These are phyloP conservation scores for Halcyon badia DNA, from an alignment of 2,797 vertebrate species.

Conservation along the genomic window DNA sequence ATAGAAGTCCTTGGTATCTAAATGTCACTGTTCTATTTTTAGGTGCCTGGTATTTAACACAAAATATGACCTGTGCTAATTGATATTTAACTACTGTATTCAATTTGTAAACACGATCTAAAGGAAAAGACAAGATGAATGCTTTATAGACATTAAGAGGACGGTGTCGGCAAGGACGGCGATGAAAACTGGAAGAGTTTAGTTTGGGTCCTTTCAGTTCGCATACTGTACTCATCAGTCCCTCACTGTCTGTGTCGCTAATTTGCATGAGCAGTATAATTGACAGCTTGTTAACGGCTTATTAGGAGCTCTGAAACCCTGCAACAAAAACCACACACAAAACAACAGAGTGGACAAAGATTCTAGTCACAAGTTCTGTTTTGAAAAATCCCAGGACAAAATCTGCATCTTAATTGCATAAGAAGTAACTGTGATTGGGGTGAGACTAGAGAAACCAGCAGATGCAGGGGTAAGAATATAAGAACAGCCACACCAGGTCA, in stretches of 20 bases:
- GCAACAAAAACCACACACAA: conserved; percentile 64
- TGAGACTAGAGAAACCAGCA: not conserved
- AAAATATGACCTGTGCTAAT: conserved; percentile 64
- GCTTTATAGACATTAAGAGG: conserved; percentile 3
- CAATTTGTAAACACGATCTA: conserved; percentile 58
- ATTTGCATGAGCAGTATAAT: conserved; percentile 78
- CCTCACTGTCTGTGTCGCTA: conserved; percentile 64
- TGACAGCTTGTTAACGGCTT: conserved; percentile 83
- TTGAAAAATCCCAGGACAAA: conserved; percentile 38
- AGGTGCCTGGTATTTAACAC: conserved; percentile 60
- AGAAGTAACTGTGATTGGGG: not conserved
- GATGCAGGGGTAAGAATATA: rapidly evolving
- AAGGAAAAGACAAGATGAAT: conserved; percentile 41
- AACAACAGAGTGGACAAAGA: conserved; percentile 51
- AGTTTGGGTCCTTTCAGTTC: conserved; percentile 56
- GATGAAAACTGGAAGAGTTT: conserved; percentile 65
- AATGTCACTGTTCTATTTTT: conserved; percentile 61
- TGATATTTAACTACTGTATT: conserved; percentile 70
- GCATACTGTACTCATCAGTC: conserved; percentile 75
- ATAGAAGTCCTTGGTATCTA: conserved; percentile 42
- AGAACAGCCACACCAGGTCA: not conserved
- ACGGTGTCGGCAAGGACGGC: conserved; percentile 22
- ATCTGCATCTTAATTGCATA: not conserved
- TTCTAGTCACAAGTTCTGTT: conserved; percentile 16
- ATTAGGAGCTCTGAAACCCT: conserved; percentile 75